Percentiles rank a stretch among this genome's conserved stretches.
These are phyloP conservation scores for Delichon dasypus DNA, from an alignment of 2,797 vertebrate genomes.

Conservation along the genomic window DNA sequence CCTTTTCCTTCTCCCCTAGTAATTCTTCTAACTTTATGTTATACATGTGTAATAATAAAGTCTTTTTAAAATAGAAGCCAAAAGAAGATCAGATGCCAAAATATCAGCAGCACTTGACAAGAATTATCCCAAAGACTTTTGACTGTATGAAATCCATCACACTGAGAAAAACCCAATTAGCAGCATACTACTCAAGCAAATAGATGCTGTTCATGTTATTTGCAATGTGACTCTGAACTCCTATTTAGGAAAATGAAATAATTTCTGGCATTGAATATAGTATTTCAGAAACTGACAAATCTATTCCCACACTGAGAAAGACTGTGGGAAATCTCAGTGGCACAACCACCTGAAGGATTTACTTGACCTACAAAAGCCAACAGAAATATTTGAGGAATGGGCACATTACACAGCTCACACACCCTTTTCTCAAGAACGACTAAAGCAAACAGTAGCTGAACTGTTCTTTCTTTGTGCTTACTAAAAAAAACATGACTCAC, in stretches of 20 bases:
- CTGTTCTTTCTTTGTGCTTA: background rate
- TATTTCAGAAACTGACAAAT: slow-evolving; percentile 8
- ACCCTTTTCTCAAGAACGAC: background rate
- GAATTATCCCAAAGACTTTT: background rate
- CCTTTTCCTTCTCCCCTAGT: background rate
- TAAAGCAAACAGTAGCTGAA: background rate
- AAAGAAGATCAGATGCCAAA: background rate
- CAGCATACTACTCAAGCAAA: background rate
- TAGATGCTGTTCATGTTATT: background rate
- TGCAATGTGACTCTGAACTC: background rate
- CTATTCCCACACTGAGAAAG: background rate
- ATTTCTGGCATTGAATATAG: background rate
- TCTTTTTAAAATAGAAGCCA: slow-evolving; percentile 1
- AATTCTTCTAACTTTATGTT: background rate
- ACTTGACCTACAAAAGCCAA: background rate
- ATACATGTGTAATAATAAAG: background rate
- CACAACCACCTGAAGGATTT: slow-evolving; percentile 20
- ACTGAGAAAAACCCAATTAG: slow-evolving; percentile 13
- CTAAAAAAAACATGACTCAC: background rate
- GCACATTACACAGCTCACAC: background rate
- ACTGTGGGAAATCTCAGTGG: background rate
- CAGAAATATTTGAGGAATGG: background rate
- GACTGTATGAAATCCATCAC: background rate
- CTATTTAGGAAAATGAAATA: background rate
- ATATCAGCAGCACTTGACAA: background rate